Base-by-base conservation (phyloP, 2,797 vertebrate species). In the Ceryle rudis region DNA sequence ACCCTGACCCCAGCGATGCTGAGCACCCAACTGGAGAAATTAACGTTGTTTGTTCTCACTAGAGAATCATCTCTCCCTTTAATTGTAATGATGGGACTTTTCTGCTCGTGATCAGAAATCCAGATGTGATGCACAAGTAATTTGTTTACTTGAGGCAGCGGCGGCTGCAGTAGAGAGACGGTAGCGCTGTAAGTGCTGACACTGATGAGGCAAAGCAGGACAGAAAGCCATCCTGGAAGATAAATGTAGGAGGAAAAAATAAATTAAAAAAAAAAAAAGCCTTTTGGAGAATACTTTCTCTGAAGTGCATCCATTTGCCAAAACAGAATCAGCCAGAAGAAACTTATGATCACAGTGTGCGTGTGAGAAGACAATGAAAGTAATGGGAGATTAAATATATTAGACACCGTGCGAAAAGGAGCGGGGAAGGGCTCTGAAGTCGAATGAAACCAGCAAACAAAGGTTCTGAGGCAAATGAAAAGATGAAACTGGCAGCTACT, bases 131-230 rank as follows among this genome's bases (percentile, higher is more conserved):
- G 64, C 74, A 13, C 19, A 21, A 23, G 46, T 18, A 37, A 31
- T 15, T 37, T 89, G n/a, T 66, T 74, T 52, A 29, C 75, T 47
- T 11, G 62, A 64, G 44, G 69, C n/a, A 15, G 5, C 0, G 2
- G 41, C 1, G 5, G 72, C 66, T 47, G 49, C 46, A 21, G 19
- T 6, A 9, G 31, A 23, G 57, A 42, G 64, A 9, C 1, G 25
- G 74, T 33, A 18, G 51, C 2, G 3, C 9, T 46, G 33, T 25
- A 18, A 23, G 78, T 9, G 17, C 47, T 62, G 81, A 44, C 22
- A 41, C 44, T 72, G 86, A 35, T 61, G 67, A 80, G 72, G 77
- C 54, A 90, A 67, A 84, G 74, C 41, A 21, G 46, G 92, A 51
- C 51, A 72, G 65, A 55, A 83, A 87, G 55, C 49, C 73, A 58